Percentiles rank a stretch among this genome's conserved stretches.
These are phyloP conservation scores for Pantherophis alleghaniensis DNA, from an alignment of 2,797 vertebrate species.

Conservation along the genomic window DNA sequence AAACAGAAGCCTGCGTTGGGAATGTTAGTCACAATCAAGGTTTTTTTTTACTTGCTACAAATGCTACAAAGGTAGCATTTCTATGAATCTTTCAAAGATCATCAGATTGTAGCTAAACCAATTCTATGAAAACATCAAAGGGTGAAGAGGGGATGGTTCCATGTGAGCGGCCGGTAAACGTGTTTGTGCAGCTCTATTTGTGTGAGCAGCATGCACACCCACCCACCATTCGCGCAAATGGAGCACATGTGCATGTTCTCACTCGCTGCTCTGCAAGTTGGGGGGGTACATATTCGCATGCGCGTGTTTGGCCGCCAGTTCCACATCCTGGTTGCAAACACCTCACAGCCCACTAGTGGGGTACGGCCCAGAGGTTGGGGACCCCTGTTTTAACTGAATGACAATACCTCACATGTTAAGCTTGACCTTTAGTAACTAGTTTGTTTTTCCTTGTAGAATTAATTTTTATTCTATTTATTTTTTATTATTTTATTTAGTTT, in stretches of 20 bases:
- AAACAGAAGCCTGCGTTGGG: not conserved
- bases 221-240: not conserved
- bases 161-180: not conserved
- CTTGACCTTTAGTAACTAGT: not conserved
- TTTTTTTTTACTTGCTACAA: not conserved
- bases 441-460: not conserved
- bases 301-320: not conserved
- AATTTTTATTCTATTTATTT: too few species aligned
- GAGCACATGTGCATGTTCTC: not conserved
- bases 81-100: not conserved
- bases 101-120: not conserved
- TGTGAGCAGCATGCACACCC: not conserved
- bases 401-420: not conserved
- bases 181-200: not conserved
- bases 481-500: too few species aligned
- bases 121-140: not conserved
- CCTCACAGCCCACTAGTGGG: not conserved
- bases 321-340: not conserved
- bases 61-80: not conserved
- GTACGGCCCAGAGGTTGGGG: not conserved
- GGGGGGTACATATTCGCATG: not conserved
- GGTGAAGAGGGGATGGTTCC: not conserved
- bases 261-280: accelerated
- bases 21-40: not conserved
- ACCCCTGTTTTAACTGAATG: not conserved